Base-by-base conservation (phyloP, 2,888 invertebrate species). In the Cantharis flavilabris region DNA sequence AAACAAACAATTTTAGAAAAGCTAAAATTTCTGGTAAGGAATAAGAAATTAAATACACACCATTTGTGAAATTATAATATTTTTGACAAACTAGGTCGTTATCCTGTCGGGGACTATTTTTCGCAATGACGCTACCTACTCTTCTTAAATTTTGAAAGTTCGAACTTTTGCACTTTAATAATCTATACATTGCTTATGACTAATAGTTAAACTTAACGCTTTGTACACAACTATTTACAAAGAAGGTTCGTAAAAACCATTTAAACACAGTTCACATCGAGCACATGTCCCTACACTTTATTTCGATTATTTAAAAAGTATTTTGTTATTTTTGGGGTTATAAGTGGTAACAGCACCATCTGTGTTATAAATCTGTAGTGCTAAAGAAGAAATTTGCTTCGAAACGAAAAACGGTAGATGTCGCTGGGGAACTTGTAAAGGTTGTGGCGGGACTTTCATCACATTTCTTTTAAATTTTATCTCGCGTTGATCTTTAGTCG, bases 1-100 rank as follows among this genome's bases (percentile, higher is more conserved):
- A 26, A 16, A 20, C 65, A 70, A 13, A 11, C 16, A 28, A 11
- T 16, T 9, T 14, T 49, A 18, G 49, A 26, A 9, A 65, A 7
- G 30, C 62, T 13, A 13, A n/a, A 73, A 10, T 62, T 73, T 64
- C 11, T 16, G 5, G 16, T 64, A 9, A 0, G 18, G 16, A 5
- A 64, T 16, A 64, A 16, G 16, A 3, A 9, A 16, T 64, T 62
- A 28, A 33, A 20, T 73, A 77, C 75, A 74, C 82, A 86, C 86
- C 82, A 76, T 78, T 77, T 63, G 80, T 80, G 72, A 81, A 72
- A 82, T 80, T 82, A 81, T 83, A 83, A 79, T 84, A 83, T 81
- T 84, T 84, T 84, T 85, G 85, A 84, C 87, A 87, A 83, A 86
- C 84, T 65, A 82, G 76, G 81, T 86, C 86, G 78, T 83, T 83